Conservation (phyloP, 2,888 invertebrate genomes). For the Itoplectis maculator region DNA sequence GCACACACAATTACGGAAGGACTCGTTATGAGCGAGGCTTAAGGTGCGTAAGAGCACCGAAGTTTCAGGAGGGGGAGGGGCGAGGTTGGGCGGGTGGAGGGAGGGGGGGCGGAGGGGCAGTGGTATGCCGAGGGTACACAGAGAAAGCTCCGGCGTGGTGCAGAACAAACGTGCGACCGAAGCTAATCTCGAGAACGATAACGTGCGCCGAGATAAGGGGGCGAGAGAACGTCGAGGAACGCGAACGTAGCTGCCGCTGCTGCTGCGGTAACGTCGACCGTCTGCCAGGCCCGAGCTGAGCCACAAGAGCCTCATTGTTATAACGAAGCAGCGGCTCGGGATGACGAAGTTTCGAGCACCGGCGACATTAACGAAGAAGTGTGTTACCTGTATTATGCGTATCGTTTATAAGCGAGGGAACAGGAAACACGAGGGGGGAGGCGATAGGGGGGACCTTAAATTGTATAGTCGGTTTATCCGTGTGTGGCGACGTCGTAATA, state of each 20-base stretch:
- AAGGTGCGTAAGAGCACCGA: conserved; percentile 42
- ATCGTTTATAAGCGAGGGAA: no score
- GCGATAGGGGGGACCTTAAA: conserved; percentile 12
- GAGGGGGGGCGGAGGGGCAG: no score
- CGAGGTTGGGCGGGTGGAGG: conserved; percentile 27
- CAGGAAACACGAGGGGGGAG: no score
- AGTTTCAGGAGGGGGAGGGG: no score
- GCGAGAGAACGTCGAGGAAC: conserved; percentile 61
- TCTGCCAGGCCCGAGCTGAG: conserved; percentile 59
- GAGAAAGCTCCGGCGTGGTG: conserved; percentile 45
- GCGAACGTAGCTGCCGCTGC: conserved; percentile 43
- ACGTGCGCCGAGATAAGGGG: conserved; percentile 73
- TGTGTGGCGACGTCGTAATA: background rate
- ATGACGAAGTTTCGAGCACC: conserved; percentile 38
- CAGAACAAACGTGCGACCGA: conserved; percentile 58
- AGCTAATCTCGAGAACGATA: conserved; percentile 77
- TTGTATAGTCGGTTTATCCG: conserved; percentile 7
- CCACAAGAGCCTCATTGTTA: conserved; percentile 61
- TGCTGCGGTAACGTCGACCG: conserved; percentile 50
- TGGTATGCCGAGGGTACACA: conserved; percentile 48
- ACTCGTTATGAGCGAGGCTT: conserved; percentile 33
- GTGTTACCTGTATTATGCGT: conserved; percentile 61
- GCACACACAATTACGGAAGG: background rate
- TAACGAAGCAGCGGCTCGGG: conserved; percentile 40
- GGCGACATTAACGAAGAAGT: conserved; percentile 58